Percentiles rank a stretch among this genome's conserved stretches.
phyloP scores from a whole-genome alignment of 53 echinoderm and acorn worm species.

The Holothuria leucospilota region DNA sequence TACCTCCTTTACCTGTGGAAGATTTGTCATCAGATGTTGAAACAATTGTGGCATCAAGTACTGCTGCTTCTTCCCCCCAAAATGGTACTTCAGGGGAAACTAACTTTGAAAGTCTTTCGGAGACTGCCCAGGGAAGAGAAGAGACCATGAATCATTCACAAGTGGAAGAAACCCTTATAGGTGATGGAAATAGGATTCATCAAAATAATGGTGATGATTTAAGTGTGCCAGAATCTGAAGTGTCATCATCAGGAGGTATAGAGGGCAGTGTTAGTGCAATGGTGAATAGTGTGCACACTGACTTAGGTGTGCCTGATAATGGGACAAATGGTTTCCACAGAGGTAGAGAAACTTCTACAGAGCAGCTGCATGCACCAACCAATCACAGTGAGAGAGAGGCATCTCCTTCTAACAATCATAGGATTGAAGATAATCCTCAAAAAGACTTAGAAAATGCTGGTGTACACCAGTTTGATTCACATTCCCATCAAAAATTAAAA shows the following conservation, averaged over 20 bases:
- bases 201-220: too few species aligned
- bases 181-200: too few species aligned
- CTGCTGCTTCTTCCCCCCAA: too few species aligned
- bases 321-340: slow-evolving; percentile 26
- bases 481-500: slow-evolving; percentile 24
- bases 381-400: neutral
- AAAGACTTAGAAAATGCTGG: neutral
- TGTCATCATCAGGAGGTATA: too few species aligned
- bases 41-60: too few species aligned
- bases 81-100: too few species aligned
- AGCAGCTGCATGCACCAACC: neutral
- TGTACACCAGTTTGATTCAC: neutral
- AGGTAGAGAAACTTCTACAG: neutral
- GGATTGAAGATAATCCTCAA: neutral
- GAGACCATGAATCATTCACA: too few species aligned
- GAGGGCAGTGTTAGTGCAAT: slow-evolving; percentile 33
- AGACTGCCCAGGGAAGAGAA: too few species aligned
- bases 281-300: neutral
- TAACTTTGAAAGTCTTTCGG: too few species aligned
- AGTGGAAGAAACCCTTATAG: too few species aligned
- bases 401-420: neutral
- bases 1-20: neutral
- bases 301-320: neutral
- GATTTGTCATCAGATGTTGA: too few species aligned
- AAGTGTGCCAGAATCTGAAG: too few species aligned